A percentile compares a stretch with the other conserved stretches of the same genome.
Evolutionary conservation across 2,888 invertebrate species (phyloP).

Genomic region (Thelaira solivaga): DNA sequence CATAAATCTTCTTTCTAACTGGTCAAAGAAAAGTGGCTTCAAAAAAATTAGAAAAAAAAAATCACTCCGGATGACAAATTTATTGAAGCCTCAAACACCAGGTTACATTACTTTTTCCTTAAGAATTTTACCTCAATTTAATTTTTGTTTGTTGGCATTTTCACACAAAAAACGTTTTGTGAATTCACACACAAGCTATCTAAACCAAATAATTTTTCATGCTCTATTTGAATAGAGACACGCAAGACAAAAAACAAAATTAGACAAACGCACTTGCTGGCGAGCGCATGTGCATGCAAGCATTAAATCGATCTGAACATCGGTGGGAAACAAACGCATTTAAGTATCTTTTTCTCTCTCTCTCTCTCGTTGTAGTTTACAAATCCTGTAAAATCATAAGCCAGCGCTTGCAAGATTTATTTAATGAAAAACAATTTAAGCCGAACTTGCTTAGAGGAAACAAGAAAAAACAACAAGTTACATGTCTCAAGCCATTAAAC

Average conservation of each 20-base stretch:
- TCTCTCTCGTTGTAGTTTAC: conserved; percentile 10
- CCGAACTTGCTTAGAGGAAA: conserved; percentile 55
- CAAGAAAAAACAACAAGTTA: too few relatives aligned
- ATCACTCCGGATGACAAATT: too few relatives aligned
- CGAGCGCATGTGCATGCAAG: conserved; percentile 1
- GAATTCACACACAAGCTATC: neutral
- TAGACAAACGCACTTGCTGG: neutral
- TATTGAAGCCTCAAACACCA: too few relatives aligned
- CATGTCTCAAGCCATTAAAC: conserved; percentile 47
- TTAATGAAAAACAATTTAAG: neutral
- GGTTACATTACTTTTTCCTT: too few relatives aligned
- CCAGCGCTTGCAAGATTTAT: neutral
- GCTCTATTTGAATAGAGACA: conserved; percentile 48
- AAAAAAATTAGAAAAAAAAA: too few relatives aligned
- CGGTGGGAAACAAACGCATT: conserved; percentile 54
- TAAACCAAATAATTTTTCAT: conserved; percentile 41
- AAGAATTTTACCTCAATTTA: neutral
- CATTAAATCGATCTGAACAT: conserved; percentile 43
- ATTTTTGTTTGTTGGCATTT: neutral
- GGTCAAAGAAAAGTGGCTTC: too few relatives aligned
- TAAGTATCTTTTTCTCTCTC: too few relatives aligned
- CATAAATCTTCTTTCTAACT: too few relatives aligned
- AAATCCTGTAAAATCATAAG: conserved; percentile 40
- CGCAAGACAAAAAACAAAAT: neutral
- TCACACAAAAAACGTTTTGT: neutral